Conservation (phyloP, 2,888 invertebrate genomes). For the Oligia fasciuncula region DNA sequence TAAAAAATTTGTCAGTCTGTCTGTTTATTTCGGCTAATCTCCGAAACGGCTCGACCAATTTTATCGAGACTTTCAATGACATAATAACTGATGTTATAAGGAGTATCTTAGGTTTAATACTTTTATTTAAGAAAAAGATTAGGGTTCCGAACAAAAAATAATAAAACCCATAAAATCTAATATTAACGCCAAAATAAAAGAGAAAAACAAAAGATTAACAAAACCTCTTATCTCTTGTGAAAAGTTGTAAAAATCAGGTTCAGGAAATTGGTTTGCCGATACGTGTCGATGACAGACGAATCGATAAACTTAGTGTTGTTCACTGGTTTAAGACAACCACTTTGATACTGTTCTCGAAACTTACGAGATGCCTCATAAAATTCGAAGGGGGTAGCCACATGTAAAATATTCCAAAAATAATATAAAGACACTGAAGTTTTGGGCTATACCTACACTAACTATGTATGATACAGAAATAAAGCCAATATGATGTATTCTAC, state of each 20-base stretch:
- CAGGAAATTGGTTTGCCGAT: slow-evolving; percentile 62
- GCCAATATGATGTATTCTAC: not conserved
- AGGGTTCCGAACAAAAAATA: too few relatives aligned
- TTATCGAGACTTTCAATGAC: too few relatives aligned
- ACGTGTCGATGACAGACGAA: slow-evolving; percentile 49
- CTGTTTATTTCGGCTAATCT: too few relatives aligned
- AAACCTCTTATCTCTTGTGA: slow-evolving; percentile 48
- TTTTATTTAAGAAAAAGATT: too few relatives aligned
- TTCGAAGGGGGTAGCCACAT: not conserved
- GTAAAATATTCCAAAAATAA: slow-evolving; percentile 34
- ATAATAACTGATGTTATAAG: too few relatives aligned
- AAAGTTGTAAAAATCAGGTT: slow-evolving; percentile 60
- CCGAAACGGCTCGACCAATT: too few relatives aligned
- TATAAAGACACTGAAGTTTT: not conserved
- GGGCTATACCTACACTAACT: not conserved
- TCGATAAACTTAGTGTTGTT: slow-evolving; percentile 57
- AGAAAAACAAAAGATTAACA: not conserved
- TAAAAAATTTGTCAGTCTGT: too few relatives aligned
- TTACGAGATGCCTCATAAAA: slow-evolving; percentile 49
- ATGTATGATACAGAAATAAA: not conserved
- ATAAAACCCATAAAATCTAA: too few relatives aligned
- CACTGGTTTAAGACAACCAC: slow-evolving; percentile 42
- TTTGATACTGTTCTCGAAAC: slow-evolving; percentile 29
- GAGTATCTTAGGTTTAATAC: too few relatives aligned
- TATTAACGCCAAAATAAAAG: too few relatives aligned